Percentiles rank a stretch among this genome's conserved stretches.
These are phyloP conservation scores for Gastrophysa polygoni DNA, from an alignment of 2,888 invertebrate genomes.

Conservation along the genomic window DNA sequence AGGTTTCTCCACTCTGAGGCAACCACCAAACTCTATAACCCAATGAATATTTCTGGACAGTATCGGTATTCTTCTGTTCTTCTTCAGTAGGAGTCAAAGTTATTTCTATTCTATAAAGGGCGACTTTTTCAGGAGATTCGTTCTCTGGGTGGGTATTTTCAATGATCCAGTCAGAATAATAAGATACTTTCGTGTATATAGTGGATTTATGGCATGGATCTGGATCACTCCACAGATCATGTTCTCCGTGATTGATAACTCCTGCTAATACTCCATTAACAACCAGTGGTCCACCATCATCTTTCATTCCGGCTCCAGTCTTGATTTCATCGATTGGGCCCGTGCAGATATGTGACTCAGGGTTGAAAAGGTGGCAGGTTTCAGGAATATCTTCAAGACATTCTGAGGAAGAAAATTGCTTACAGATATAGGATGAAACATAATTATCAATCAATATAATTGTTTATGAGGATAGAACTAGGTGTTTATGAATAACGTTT, in stretches of 20 bases:
- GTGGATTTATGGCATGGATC: background rate
- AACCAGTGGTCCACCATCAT: background rate
- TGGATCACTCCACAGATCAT: background rate
- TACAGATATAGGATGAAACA: too few relatives aligned
- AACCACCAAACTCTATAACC: background rate
- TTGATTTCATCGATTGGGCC: background rate
- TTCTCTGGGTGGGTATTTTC: background rate
- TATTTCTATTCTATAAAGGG: background rate
- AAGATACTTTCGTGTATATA: background rate
- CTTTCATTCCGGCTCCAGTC: background rate
- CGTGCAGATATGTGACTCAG: background rate
- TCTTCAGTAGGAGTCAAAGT: background rate
- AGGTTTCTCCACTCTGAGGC: background rate
- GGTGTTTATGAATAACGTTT: too few relatives aligned
- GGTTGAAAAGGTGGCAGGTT: background rate
- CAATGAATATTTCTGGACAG: background rate
- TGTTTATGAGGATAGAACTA: too few relatives aligned
- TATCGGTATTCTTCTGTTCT: too few relatives aligned
- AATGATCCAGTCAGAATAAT: background rate
- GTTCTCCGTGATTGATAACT: background rate
- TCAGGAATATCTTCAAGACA: background rate
- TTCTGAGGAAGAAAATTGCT: too few relatives aligned
- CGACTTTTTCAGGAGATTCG: background rate
- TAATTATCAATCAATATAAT: too few relatives aligned
- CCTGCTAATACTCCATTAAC: background rate